Evolutionary conservation across 2,113 vertebrate genomes (phyloP), one percentile per base, ranked within the genome.

Genomic region (Nibea albiflora): DNA sequence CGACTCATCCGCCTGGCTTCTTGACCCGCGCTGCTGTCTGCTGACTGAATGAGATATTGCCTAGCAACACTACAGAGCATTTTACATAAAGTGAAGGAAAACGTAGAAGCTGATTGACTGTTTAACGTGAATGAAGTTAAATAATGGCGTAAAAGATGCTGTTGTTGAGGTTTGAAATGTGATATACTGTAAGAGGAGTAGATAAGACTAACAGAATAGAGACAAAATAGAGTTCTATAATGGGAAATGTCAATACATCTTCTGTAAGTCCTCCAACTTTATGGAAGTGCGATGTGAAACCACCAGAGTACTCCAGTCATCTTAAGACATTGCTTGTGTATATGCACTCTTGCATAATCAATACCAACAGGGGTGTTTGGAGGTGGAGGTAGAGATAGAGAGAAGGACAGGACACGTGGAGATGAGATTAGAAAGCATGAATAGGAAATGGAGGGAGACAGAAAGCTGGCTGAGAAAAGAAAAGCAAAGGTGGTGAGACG

Each of bases 21-120:
- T 70, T 46, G 79, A 89, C 72, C 89, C 60, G 31, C 54, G 3
- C 8, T 7, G 54, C 39, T 89, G 57, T 67, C 74, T 70, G 74
- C n/a, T 26, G 68, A 56, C 57, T 70, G 26, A 84, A 74, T 58
- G 68, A 76, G 67, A 47, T 20, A 72, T 78, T 39, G 78, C 86
- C 57, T 77, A 74, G 81, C 84, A 84, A 79, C 74, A 24, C 22
- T 0, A 9, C 7, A 20, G 54, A 80, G 52, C 44, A 54, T 79
- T 74, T 68, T 53, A 11, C 9, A 3, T 66, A 6, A 58, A 69
- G 31, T 20, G 14, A 31, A 50, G 22, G 39, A 42, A 31, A 22
- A 20, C 6, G 26, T 42, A 56, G 3, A 69, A 47, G 47, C 26
- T 56, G 61, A 58, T 2, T 11, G 58, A 57, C 1, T 57, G 39